Conservation (phyloP, 2,113 vertebrate genomes). For the Toxostoma redivivum region DNA sequence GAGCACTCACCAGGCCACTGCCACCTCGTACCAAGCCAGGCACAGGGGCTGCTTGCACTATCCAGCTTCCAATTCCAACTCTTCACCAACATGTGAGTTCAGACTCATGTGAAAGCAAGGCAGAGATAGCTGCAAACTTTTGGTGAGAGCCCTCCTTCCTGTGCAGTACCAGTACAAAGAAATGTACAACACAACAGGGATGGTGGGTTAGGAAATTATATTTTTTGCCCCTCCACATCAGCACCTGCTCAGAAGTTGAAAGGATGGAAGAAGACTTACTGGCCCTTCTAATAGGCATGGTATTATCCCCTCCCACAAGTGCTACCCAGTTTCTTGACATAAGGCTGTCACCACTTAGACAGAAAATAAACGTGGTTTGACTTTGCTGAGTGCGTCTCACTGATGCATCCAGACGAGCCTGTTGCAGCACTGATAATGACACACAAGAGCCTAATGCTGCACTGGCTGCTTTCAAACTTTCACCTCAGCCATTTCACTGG, state of each 20-base stretch:
- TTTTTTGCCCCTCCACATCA: neutral
- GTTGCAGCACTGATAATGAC: neutral
- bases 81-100: accelerated
- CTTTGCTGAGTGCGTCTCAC: neutral
- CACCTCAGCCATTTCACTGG: neutral
- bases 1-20: neutral
- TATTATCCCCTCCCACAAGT: neutral
- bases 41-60: neutral
- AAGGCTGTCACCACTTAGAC: neutral
- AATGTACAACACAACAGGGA: neutral
- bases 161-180: neutral
- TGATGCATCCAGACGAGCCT: neutral
- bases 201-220: neutral
- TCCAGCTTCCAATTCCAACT: neutral
- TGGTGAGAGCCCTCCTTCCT: neutral
- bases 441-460: neutral
- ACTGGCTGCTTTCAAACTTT: neutral
- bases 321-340: neutral
- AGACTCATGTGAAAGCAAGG: neutral
- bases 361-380: neutral
- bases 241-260: neutral
- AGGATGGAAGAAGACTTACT: neutral
- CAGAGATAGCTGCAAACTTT: neutral
- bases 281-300: neutral
- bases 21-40: no score